phyloP scores from a whole-genome alignment of 2,797 vertebrate genomes.

The Gallinago solitaria region DNA sequence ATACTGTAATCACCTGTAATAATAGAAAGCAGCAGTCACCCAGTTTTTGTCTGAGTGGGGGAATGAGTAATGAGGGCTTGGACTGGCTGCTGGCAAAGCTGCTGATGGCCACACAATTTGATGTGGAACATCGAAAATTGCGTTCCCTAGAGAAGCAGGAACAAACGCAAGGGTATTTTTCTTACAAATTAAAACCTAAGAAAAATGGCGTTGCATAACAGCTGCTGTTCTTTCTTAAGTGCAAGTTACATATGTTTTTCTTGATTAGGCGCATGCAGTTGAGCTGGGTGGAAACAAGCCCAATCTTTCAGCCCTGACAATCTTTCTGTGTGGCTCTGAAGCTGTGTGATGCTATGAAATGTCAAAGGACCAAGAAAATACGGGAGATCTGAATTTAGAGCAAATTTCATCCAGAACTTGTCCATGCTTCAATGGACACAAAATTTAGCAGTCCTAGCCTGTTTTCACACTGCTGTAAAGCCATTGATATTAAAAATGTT shows the following conservation, averaged over 20 bases:
- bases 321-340: background rate
- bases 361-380: background rate
- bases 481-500: background rate
- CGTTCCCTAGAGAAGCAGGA: background rate
- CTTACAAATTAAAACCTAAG: background rate
- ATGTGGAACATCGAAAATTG: background rate
- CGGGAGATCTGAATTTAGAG: background rate
- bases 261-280: background rate
- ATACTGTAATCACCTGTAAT: background rate
- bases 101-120: background rate
- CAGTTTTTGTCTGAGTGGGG: background rate
- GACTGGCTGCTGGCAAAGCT: constrained; percentile 38
- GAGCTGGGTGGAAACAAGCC: background rate
- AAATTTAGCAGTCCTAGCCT: background rate
- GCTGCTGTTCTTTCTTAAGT: constrained; percentile 5
- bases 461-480: background rate
- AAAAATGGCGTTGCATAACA: constrained; percentile 15
- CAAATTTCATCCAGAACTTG: background rate
- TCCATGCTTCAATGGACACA: background rate
- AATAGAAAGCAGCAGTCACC: background rate
- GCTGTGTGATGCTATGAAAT: background rate
- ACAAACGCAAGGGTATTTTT: background rate
- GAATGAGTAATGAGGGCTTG: constrained; percentile 17
- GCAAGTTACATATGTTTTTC: background rate
- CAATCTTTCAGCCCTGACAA: background rate